These are phyloP conservation scores for Anastrepha ludens DNA, from an alignment of 1,140 invertebrate species.

Conservation along the genomic window DNA sequence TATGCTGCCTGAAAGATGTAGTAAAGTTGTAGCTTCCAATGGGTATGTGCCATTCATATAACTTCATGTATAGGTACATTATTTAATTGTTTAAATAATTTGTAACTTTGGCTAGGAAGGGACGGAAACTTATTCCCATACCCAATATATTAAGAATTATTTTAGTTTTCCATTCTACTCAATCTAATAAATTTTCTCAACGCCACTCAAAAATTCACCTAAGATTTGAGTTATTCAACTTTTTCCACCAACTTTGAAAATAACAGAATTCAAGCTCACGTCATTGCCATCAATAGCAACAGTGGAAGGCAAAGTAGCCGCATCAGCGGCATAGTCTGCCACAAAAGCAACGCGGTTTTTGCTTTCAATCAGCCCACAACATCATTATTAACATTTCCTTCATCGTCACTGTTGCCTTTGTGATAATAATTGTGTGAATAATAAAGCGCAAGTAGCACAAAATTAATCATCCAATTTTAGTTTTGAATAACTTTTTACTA, in stretches of 20 bases:
- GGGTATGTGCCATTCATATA: too few species aligned
- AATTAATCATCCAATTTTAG: too few species aligned
- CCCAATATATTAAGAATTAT: too few species aligned
- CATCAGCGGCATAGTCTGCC: not conserved
- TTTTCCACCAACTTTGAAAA: not conserved
- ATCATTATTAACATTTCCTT: slow-evolving; percentile 2
- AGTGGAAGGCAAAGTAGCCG: not conserved
- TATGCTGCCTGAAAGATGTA: too few species aligned
- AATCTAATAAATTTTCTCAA: not conserved
- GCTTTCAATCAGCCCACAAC: not conserved
- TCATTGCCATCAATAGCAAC: not conserved
- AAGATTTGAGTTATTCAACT: not conserved
- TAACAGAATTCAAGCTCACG: not conserved
- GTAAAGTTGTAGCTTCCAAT: too few species aligned
- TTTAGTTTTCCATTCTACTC: too few species aligned
- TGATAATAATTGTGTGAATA: not conserved
- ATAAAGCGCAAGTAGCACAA: too few species aligned
- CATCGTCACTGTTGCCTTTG: slow-evolving; percentile 12
- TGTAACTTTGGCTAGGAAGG: too few species aligned
- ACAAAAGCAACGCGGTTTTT: not conserved
- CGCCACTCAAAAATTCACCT: slow-evolving; percentile 1
- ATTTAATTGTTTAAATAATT: too few species aligned
- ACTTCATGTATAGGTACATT: too few species aligned
- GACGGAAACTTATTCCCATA: too few species aligned
- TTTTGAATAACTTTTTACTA: too few species aligned